These are phyloP conservation scores for Tragelaphus strepsiceros DNA, from an alignment of 2,113 vertebrate genomes.

Conservation along the genomic window DNA sequence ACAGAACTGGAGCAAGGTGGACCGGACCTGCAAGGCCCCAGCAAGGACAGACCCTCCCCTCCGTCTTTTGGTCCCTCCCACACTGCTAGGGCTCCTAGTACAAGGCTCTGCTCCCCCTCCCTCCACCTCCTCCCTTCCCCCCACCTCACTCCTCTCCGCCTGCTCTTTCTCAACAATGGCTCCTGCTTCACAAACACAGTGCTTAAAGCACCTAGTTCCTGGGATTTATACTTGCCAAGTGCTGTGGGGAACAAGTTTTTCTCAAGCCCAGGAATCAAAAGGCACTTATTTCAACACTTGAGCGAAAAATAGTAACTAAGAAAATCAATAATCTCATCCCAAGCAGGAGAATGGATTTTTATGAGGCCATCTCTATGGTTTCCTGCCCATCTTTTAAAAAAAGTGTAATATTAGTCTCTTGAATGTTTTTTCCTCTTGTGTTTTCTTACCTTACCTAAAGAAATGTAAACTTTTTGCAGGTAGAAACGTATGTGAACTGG, in stretches of 20 bases:
- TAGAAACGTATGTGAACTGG: neutral
- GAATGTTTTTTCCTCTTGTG: neutral
- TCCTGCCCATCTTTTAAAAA: neutral
- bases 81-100: neutral
- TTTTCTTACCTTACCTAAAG: neutral
- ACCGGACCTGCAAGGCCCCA: neutral
- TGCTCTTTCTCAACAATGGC: neutral
- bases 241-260: constrained; percentile 50
- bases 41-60: neutral
- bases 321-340: constrained; percentile 52
- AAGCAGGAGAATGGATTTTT: constrained; percentile 27
- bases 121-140: neutral
- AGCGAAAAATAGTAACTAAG: constrained; percentile 49
- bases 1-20: too few relatives aligned
- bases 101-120: neutral
- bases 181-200: neutral
- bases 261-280: constrained; percentile 46
- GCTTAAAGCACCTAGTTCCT: neutral
- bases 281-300: constrained; percentile 56
- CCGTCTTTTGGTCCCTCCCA: neutral
- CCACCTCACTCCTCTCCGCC: neutral
- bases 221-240: constrained; percentile 49
- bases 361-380: constrained; percentile 35
- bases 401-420: neutral
- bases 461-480: neutral